These are phyloP conservation scores for Podarcis lilfordi DNA, from an alignment of 2,797 vertebrate species.

Conservation along the genomic window DNA sequence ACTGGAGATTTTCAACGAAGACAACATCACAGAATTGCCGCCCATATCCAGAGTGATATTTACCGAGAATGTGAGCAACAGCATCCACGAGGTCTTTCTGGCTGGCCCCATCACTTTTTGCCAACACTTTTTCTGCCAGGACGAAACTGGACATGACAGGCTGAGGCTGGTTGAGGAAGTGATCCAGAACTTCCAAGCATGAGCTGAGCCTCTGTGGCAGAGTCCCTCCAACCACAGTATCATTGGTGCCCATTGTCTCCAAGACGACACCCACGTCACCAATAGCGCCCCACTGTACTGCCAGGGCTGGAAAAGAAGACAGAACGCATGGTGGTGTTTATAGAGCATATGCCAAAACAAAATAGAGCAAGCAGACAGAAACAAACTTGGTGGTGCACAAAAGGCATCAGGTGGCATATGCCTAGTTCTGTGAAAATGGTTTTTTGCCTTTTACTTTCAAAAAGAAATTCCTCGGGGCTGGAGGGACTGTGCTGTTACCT, in stretches of 20 bases:
- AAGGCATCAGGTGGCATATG: not conserved
- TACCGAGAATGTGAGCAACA: slow-evolving; percentile 93
- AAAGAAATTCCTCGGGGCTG: not conserved
- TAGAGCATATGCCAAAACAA: slow-evolving; percentile 5
- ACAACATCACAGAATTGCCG: not conserved
- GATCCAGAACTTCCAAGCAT: slow-evolving; percentile 92
- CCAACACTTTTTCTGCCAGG: slow-evolving; percentile 84
- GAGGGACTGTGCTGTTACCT: slow-evolving; percentile 61
- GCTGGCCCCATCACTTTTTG: slow-evolving; percentile 68
- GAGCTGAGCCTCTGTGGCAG: slow-evolving; percentile 91
- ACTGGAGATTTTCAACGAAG: not conserved
- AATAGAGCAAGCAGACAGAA: not conserved
- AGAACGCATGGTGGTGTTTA: not conserved
- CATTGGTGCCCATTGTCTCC: slow-evolving; percentile 87
- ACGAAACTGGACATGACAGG: slow-evolving; percentile 95
- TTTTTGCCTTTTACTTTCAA: not conserved
- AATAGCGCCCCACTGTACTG: slow-evolving; percentile 95
- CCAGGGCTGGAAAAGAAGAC: slow-evolving; percentile 79
- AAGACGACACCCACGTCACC: slow-evolving; percentile 93
- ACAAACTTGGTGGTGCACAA: not conserved
- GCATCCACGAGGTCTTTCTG: slow-evolving; percentile 87
- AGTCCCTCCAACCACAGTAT: slow-evolving; percentile 88
- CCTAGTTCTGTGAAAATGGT: not conserved
- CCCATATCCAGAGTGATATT: slow-evolving; percentile 39
- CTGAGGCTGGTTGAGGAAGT: slow-evolving; percentile 86